These are phyloP conservation scores for Emydocephalus ijimae DNA, from an alignment of 2,113 vertebrate genomes.

Conservation along the genomic window DNA sequence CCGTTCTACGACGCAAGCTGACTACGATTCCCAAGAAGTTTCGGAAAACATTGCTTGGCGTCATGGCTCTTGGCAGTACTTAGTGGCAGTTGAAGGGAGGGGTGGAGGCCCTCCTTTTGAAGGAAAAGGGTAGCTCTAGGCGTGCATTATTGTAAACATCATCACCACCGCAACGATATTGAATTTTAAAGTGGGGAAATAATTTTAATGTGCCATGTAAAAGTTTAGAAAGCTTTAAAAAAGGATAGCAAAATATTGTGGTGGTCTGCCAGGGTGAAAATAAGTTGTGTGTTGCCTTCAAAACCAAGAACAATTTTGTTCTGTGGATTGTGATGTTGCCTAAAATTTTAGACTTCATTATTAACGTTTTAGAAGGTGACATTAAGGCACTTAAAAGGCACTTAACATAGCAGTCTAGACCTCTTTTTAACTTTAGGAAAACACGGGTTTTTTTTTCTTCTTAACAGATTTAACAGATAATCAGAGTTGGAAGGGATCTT, in stretches of 20 bases:
- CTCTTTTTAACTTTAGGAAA: not conserved
- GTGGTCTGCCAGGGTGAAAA: not conserved
- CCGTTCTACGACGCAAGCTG: fast-evolving
- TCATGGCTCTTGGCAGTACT: fast-evolving
- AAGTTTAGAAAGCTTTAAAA: not conserved
- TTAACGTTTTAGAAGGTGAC: not conserved
- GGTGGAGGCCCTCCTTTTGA: not conserved
- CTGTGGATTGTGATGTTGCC: not conserved
- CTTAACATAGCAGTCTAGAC: not conserved
- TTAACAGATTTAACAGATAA: too few relatives aligned
- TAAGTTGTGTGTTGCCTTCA: not conserved
- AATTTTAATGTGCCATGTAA: not conserved
- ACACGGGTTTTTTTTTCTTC: not conserved
- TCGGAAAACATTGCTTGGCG: slow-evolving; percentile 21
- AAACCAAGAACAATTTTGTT: not conserved
- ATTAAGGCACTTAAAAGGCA: too few relatives aligned
- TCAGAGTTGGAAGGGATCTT: too few relatives aligned
- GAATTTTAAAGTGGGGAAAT: not conserved
- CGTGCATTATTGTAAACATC: not conserved
- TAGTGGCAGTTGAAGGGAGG: slow-evolving; percentile 1
- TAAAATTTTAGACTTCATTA: not conserved
- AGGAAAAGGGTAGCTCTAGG: not conserved
- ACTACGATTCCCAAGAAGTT: slow-evolving; percentile 57
- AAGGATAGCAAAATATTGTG: not conserved
- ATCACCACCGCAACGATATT: not conserved